Evolutionary conservation across 1,140 invertebrate genomes (phyloP).

Genomic region (Tenebrio molitor): DNA sequence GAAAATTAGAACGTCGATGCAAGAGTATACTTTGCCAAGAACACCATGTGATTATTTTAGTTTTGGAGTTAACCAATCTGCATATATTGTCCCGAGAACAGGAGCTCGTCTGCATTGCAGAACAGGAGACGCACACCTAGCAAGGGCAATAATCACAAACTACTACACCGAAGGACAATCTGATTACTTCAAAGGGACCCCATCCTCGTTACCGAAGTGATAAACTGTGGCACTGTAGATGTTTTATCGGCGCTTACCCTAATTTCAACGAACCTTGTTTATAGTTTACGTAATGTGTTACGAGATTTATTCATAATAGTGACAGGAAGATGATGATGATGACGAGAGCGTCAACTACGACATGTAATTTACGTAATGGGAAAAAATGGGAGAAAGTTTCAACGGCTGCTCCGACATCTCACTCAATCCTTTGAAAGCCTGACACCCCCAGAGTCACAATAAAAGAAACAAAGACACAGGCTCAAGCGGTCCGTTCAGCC

Average conservation of each 20-base stretch:
- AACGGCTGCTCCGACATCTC: neutral
- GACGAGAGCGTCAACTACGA: neutral
- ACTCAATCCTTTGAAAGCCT: neutral
- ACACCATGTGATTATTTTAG: constrained; percentile 14
- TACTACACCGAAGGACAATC: constrained; percentile 35
- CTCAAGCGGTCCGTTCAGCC: neutral
- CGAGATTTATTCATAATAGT: constrained; percentile 1
- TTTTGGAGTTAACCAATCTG: constrained; percentile 37
- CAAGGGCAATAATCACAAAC: constrained; percentile 31
- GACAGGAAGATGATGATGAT: neutral
- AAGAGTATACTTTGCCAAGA: constrained; percentile 21
- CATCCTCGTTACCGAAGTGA: neutral
- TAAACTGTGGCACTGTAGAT: neutral
- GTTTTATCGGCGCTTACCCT: neutral
- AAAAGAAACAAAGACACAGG: neutral
- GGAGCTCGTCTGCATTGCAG: constrained; percentile 42
- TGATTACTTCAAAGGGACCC: constrained; percentile 36
- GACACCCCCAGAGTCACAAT: neutral
- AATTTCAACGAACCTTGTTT: constrained; percentile 1
- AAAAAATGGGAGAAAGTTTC: constrained; percentile 3
- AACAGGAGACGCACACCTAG: constrained; percentile 17
- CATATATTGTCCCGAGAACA: constrained; percentile 30
- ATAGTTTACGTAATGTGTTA: neutral
- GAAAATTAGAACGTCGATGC: constrained; percentile 27
- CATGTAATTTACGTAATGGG: constrained; percentile 23